Evolutionary conservation across 2,797 vertebrate genomes (phyloP).

Genomic region (Phalanger gymnotis): DNA sequence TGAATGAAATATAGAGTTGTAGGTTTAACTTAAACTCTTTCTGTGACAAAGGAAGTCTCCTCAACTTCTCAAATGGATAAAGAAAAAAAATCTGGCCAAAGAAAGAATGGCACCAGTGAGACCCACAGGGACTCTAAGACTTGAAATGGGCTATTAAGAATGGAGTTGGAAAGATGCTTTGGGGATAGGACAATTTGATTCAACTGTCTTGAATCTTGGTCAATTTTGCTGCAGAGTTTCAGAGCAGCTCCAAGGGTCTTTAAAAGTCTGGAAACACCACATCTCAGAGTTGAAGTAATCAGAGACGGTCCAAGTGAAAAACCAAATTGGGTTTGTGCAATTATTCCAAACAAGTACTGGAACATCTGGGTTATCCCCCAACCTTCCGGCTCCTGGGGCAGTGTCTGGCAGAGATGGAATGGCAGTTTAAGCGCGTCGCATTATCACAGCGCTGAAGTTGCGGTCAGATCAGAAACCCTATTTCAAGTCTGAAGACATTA

Average conservation of each 20-base stretch:
- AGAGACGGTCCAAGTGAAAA: not conserved
- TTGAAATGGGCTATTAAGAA: not conserved
- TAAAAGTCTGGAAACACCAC: not conserved
- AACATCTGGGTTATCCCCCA: not conserved
- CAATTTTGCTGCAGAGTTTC: not conserved
- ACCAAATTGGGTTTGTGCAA: not conserved
- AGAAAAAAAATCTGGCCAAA: not conserved
- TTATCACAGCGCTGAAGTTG: not conserved
- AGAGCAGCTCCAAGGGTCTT: not conserved
- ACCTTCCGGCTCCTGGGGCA: not conserved
- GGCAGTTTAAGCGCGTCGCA: not conserved
- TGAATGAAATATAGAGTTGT: not conserved
- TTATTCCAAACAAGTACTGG: not conserved
- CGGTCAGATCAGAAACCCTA: not conserved
- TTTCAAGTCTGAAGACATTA: conserved; percentile 22
- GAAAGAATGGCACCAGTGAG: accelerated
- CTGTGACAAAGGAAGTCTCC: not conserved
- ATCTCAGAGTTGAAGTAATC: conserved; percentile 22
- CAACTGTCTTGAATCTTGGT: not conserved
- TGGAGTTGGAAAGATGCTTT: not conserved
- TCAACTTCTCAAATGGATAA: not conserved
- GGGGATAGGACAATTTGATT: not conserved
- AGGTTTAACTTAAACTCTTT: not conserved
- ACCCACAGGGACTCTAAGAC: not conserved
- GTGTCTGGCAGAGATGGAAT: not conserved